Conservation (phyloP, 92 coral and sea anemone genomes). For the Siderastrea radians region DNA sequence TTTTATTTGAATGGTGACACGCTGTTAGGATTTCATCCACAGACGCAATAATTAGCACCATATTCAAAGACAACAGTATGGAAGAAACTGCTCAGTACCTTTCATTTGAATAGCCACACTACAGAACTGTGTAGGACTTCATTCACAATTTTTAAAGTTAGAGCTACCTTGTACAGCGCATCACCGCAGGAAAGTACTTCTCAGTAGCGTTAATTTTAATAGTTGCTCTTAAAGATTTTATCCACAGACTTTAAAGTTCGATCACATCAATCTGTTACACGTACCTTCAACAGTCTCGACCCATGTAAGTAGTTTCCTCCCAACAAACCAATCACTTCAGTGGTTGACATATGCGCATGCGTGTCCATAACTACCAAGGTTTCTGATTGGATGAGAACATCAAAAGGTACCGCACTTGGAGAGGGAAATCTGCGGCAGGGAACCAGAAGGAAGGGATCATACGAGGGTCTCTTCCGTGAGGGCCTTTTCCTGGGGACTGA, state of each 20-base stretch:
- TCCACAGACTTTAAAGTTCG: background rate
- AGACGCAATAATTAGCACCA: no score
- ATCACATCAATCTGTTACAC: background rate
- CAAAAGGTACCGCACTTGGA: constrained; percentile 79
- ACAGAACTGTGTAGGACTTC: no score
- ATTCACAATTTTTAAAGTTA: no score
- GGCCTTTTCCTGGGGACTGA: constrained; percentile 54
- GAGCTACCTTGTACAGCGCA: no score
- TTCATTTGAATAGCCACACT: no score
- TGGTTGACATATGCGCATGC: constrained; percentile 90
- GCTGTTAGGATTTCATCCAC: no score
- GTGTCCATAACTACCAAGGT: constrained; percentile 87
- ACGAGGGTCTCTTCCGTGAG: constrained; percentile 68
- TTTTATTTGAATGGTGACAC: no score
- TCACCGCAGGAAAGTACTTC: background rate
- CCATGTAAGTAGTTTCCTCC: constrained; percentile 80
- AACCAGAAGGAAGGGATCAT: constrained; percentile 87
- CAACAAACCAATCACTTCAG: constrained; percentile 88
- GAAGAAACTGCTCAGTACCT: no score
- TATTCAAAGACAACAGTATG: no score
- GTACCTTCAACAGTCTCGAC: constrained; percentile 74
- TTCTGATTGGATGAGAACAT: constrained; percentile 82
- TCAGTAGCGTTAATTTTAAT: background rate
- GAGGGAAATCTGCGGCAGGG: constrained; percentile 88
- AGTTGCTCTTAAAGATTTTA: background rate